Evolutionary conservation across 2,113 vertebrate species (phyloP).

Genomic region (Onychostoma macrolepis): DNA sequence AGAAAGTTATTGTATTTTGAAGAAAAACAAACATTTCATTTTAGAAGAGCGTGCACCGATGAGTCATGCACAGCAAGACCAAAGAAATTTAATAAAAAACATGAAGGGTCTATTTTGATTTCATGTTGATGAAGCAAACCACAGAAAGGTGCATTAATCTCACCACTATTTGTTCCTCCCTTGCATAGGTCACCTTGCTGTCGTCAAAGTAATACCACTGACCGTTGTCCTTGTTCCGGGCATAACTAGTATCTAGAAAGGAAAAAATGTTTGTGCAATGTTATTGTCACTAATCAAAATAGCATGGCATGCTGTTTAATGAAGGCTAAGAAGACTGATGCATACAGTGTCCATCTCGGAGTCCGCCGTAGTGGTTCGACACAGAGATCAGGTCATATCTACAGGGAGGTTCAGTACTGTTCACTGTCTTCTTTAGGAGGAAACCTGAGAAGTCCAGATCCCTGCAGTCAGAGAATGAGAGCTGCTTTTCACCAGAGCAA

Average conservation of each 20-base stretch:
- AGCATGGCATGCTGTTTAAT: not conserved
- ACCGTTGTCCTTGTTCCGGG: slow-evolving; percentile 85
- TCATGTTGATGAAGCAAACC: not conserved
- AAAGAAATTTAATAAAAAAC: not conserved
- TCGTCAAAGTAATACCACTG: slow-evolving; percentile 90
- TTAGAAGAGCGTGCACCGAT: not conserved
- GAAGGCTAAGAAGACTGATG: not conserved
- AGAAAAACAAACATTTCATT: slow-evolving; percentile 26
- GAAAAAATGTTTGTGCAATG: not conserved
- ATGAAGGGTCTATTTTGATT: not conserved
- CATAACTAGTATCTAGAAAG: slow-evolving; percentile 83
- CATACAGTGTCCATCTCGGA: slow-evolving; percentile 88
- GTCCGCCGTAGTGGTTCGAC: slow-evolving; percentile 89
- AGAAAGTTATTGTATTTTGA: not conserved
- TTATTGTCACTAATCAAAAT: not conserved
- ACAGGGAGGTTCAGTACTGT: slow-evolving; percentile 75
- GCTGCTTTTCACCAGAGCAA: not conserved
- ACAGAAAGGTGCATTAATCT: slow-evolving; percentile 33
- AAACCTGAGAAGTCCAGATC: slow-evolving; percentile 83
- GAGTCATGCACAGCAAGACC: not conserved
- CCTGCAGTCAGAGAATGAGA: slow-evolving; percentile 64
- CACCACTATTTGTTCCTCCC: slow-evolving; percentile 84
- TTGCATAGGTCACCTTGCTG: slow-evolving; percentile 83
- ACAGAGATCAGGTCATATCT: slow-evolving; percentile 88
- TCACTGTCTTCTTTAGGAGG: slow-evolving; percentile 77